Conservation (phyloP, 2,888 invertebrate species). For the Hecatera dysodea region DNA sequence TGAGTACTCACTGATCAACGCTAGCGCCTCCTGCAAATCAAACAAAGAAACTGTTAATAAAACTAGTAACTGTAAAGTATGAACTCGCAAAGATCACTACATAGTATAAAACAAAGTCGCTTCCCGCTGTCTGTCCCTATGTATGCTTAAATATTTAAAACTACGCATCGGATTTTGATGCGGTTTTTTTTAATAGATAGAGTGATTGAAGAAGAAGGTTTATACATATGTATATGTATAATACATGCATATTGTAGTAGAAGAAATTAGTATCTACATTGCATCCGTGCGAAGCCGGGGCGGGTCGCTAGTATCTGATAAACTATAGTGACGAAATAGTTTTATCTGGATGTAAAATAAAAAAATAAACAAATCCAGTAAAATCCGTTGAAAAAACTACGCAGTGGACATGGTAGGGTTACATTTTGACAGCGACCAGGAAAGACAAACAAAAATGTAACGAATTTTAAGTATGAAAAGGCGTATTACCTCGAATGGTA, state of each 20-base stretch:
- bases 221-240: no score
- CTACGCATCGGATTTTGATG: no score
- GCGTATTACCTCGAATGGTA: constrained; percentile 36
- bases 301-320: no score
- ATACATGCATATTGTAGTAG: no score
- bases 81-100: constrained; percentile 7
- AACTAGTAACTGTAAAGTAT: background rate
- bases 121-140: no score
- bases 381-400: constrained; percentile 46
- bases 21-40: constrained; percentile 95
- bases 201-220: no score
- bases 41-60: constrained; percentile 22
- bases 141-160: no score
- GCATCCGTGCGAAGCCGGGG: no score
- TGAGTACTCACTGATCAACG: constrained; percentile 99
- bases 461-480: constrained; percentile 2
- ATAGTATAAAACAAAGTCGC: no score
- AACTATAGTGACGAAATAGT: constrained; percentile 48
- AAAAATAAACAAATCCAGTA: constrained; percentile 49
- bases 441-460: background rate
- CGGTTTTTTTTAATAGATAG: no score
- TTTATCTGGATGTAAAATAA: constrained; percentile 49
- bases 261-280: no score
- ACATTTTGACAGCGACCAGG: background rate
- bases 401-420: constrained; percentile 31